phyloP scores from a whole-genome alignment of 2,888 invertebrate genomes.

The Calameuta idolon region DNA sequence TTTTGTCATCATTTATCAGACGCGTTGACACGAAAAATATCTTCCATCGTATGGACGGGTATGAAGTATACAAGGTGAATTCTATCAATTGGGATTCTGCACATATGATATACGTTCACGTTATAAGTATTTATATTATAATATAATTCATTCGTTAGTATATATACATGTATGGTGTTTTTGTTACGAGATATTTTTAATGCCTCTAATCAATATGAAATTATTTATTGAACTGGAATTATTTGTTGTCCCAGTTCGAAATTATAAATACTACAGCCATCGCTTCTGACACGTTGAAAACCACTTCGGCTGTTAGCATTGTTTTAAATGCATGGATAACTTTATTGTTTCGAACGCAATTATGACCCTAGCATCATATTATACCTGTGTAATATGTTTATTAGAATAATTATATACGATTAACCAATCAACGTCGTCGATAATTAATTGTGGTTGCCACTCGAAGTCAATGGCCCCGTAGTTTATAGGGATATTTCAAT shows the following conservation, averaged over 20 bases:
- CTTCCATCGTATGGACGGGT: neutral
- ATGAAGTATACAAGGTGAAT: neutral
- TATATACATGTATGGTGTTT: neutral
- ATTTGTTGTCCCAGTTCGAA: neutral
- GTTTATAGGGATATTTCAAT: neutral
- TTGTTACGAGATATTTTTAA: neutral
- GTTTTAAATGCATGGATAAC: neutral
- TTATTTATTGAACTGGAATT: neutral
- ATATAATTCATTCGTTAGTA: neutral
- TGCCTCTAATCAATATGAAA: neutral
- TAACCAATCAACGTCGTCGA: slow-evolving; percentile 33
- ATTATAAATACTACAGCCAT: neutral
- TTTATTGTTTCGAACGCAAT: neutral
- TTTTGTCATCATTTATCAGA: neutral
- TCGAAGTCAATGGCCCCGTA: neutral
- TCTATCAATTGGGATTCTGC: neutral
- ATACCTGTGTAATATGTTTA: neutral
- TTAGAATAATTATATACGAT: slow-evolving; percentile 42
- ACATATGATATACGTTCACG: neutral
- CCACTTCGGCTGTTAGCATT: neutral
- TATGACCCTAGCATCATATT: neutral
- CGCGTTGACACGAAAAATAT: neutral
- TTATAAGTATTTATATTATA: too few species aligned
- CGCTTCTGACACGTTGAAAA: neutral
- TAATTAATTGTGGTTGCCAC: slow-evolving; percentile 22